Base-by-base conservation (phyloP, 2,113 vertebrate species). In the Takifugu bimaculatus region DNA sequence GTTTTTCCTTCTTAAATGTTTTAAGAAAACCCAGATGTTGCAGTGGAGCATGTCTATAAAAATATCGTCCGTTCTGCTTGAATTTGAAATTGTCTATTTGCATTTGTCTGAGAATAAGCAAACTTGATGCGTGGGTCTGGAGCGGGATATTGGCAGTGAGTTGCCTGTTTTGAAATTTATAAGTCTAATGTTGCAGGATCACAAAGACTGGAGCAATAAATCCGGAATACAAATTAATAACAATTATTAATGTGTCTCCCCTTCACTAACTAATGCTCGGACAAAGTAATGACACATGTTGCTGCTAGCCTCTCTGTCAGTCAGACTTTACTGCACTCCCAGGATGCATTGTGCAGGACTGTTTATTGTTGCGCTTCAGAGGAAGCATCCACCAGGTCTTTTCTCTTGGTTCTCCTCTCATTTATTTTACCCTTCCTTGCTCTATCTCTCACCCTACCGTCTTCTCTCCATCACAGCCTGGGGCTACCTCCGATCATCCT, bases 401-500 rank as follows among this genome's bases (percentile, higher is more conserved):
- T 57, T 13, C 65, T 75, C 56, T 73, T 81, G 69, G 72, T 80
- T 70, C 39, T 27, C 32, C 57, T 64, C 64, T 20, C 20, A 20
- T 20, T 20, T 20, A 20, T 20, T 20, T 20, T 20, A 43, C 60
- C 44, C 48, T 77, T 78, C 27, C 64, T 62, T 65, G 63, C 56
- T 74, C 72, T 78, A 64, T 72, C 66, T 72, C 63, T 70, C 55
- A 12, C 51, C 68, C 74, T 64, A 65, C 54, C 57, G 65, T 69
- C 66, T 79, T 81, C 75, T 72, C 80, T 78, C 83, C 80, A 64
- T 85, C 42, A 59, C 68, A 79, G 81, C 87, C 84, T 13, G 65
- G 74, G 84, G 83, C 85, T 82, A 83, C 81, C 80, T 75, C 74
- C 85, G 82, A 88, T 88, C 80, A 74, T 81, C 80, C 80, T 85